Evolutionary conservation across 2,888 invertebrate genomes (phyloP).

Genomic region (Cheilosia grossa): DNA sequence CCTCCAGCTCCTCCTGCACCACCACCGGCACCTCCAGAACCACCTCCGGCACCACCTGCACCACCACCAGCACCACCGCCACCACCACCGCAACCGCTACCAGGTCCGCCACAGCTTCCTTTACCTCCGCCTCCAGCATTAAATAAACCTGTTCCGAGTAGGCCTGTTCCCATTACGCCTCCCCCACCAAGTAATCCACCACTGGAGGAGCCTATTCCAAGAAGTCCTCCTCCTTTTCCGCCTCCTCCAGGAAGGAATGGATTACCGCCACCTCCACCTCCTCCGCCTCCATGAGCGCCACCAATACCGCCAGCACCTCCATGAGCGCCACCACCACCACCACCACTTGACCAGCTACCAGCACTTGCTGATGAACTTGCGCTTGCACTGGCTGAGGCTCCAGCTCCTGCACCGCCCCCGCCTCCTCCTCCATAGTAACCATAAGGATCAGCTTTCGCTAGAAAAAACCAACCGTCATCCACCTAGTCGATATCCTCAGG

Average conservation of each 20-base stretch:
- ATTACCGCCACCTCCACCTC: constrained; percentile 51
- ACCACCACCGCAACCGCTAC: constrained; percentile 60
- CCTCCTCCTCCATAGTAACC: constrained; percentile 75
- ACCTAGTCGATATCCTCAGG: constrained; percentile 1
- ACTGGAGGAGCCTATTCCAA: constrained; percentile 22
- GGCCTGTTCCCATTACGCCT: constrained; percentile 17
- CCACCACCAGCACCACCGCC: constrained; percentile 67
- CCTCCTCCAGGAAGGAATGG: constrained; percentile 69
- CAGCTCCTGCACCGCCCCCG: constrained; percentile 50
- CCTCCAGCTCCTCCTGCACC: constrained; percentile 32
- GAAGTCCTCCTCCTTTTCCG: constrained; percentile 44
- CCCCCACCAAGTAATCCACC: constrained; percentile 39
- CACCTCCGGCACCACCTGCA: constrained; percentile 53
- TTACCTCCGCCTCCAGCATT: constrained; percentile 47
- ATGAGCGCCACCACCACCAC: constrained; percentile 47
- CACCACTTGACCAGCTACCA: constrained; percentile 75
- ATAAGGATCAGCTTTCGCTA: constrained; percentile 62
- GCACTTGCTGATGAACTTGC: constrained; percentile 76
- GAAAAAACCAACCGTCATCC: background rate
- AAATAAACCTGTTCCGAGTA: constrained; percentile 41
- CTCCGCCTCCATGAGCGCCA: constrained; percentile 20
- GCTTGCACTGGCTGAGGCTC: constrained; percentile 69
- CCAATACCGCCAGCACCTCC: constrained; percentile 19
- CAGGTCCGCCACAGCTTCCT: constrained; percentile 64
- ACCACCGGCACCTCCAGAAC: constrained; percentile 18